Conservation (phyloP, 2,113 vertebrate species). For the Microtus oregoni region DNA sequence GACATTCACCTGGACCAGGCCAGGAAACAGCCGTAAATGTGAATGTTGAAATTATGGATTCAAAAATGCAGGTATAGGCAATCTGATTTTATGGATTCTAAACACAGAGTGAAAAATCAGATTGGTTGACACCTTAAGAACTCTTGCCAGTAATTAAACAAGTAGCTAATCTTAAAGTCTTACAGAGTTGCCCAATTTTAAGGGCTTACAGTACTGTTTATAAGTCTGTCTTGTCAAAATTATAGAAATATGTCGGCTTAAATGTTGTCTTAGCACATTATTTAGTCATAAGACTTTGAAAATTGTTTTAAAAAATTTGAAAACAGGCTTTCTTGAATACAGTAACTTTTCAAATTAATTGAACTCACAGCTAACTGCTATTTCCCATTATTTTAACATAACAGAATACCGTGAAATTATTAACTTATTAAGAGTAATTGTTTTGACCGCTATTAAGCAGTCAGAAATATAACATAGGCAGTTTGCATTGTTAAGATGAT, state of each 20-base stretch:
- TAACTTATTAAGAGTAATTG: background rate
- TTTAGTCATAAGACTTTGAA: slow-evolving; percentile 53
- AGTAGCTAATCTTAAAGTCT: background rate
- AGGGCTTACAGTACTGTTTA: background rate
- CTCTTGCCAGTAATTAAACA: slow-evolving; percentile 22
- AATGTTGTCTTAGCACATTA: slow-evolving; percentile 23
- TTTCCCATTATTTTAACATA: slow-evolving; percentile 31
- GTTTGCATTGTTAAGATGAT: background rate
- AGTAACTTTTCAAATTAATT: background rate
- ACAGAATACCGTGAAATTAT: background rate
- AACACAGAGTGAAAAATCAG: slow-evolving; percentile 7
- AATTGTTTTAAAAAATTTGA: background rate
- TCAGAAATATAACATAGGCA: background rate
- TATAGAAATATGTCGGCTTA: slow-evolving; percentile 38
- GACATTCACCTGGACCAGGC: background rate
- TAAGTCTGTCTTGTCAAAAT: slow-evolving; percentile 29
- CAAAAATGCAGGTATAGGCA: background rate
- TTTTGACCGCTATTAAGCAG: background rate
- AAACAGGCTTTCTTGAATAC: background rate
- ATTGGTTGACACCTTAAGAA: slow-evolving; percentile 30
- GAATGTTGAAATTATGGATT: slow-evolving; percentile 43
- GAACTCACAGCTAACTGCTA: slow-evolving; percentile 4
- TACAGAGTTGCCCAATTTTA: background rate
- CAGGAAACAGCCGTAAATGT: background rate
- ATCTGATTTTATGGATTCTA: slow-evolving; percentile 41